Percentiles rank a stretch among this genome's conserved stretches.
These are phyloP conservation scores for Ciconia nigra DNA, from an alignment of 2,797 vertebrate species.

Conservation along the genomic window DNA sequence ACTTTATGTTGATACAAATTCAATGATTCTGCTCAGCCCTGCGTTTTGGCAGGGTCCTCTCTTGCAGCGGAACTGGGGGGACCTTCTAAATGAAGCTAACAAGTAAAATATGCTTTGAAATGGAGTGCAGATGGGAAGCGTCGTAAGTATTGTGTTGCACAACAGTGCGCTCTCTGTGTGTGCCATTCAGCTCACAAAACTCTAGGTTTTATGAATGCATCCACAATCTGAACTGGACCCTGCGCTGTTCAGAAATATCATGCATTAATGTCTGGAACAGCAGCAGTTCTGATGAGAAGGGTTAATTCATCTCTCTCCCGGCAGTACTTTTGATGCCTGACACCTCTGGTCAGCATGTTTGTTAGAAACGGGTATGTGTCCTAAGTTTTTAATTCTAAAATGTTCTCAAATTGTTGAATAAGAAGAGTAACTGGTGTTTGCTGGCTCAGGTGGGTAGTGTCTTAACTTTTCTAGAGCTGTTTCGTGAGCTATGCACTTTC, in stretches of 20 bases:
- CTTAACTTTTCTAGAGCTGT: background rate
- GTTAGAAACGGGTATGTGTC: background rate
- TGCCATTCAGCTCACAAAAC: background rate
- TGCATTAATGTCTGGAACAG: background rate
- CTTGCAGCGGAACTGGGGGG: background rate
- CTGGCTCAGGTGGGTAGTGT: background rate
- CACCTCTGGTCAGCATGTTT: background rate
- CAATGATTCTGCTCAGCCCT: background rate
- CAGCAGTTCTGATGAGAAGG: background rate
- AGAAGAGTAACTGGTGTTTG: background rate
- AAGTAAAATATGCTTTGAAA: slow-evolving; percentile 64
- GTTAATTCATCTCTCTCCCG: background rate
- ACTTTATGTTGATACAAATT: background rate
- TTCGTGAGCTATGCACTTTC: background rate
- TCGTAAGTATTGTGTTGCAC: slow-evolving; percentile 46
- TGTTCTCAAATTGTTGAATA: background rate
- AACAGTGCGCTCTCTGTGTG: background rate
- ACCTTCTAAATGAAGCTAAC: slow-evolving; percentile 48
- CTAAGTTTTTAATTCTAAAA: background rate
- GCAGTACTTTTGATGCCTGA: background rate
- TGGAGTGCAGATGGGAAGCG: slow-evolving; percentile 45
- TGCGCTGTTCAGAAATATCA: background rate
- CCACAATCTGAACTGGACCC: background rate
- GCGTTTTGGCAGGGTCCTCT: slow-evolving; percentile 14
- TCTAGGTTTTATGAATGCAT: background rate